Evolutionary conservation across 2,888 invertebrate genomes (phyloP), one percentile per base, ranked within the genome.

Genomic region (Harpalus rubripes): DNA sequence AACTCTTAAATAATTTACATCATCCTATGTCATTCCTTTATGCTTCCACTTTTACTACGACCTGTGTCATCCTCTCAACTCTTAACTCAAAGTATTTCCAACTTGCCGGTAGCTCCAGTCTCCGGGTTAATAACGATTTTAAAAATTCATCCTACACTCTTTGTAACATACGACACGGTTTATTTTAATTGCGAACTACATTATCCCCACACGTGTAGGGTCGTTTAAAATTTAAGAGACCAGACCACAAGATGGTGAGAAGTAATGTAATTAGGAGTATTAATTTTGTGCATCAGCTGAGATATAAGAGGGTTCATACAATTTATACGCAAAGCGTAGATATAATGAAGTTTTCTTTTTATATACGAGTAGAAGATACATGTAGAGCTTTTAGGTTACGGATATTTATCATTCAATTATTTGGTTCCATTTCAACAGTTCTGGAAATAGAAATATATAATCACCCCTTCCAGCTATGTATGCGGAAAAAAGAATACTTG

Each of bases 111-210:
- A n/a, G n/a, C 22, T 3, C 22, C 22, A 16, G 59, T n/a, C 16
- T 52, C 12, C 44, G 6, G 63, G 74, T 41, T 74, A 74, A 74
- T 74, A 74, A 74, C 41, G 41, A 15, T 8, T 74, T 74, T 74
- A 74, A 74, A 74, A 41, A 74, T 74, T 74, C 74, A 74, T 74
- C 32, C 15, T 2, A 22, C 52, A 26, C 15, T 12, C 16, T 26
- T 16, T 41, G 74, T 74, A 52, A 15, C 16, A 12, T 74, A 52
- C 44, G 74, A 52, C 44, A 52, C 41, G 8, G 12, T 26, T 74
- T 74, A 74, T 52, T 41, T 74, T 74, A 74, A 74, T 74, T n/a
- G 52, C 74, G 16, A n/a, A 74, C 26, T 74, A 41, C 74, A 74
- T 32, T 68, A 74, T 10, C 15, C 0, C 8, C 26, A 63, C 26